Evolutionary conservation across 2,113 vertebrate species (phyloP), one percentile per base, ranked within the genome.

Genomic region (Myotis lucifugus): DNA sequence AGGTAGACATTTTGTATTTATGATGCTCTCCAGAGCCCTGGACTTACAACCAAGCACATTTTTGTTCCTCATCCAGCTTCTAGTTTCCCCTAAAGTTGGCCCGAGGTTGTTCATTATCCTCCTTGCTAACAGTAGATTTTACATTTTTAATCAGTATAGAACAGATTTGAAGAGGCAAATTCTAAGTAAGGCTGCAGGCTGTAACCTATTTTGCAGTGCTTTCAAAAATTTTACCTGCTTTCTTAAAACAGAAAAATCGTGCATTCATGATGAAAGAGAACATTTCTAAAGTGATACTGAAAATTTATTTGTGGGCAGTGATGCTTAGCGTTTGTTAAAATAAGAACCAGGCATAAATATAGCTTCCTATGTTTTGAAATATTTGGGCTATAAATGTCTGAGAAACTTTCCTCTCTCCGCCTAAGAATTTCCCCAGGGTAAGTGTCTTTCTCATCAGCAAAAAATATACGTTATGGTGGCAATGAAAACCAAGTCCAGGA

Each of bases 311-410:
- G 27, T 86, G 81, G 78, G 34, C 81, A 94, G 27, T 42, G 85
- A 25, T 86, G 42, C 85, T 88, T 85, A 70, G 37, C 92, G 61
- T 85, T 96, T 88, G 78, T 94, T 82, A 95, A 94, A 96, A 96
- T 96, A 94, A 83, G 34, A 92, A 82, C 32, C 69, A 73, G 25
- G 73, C 64, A 91, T 95, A 97, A 96, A 94, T 96, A 95, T 96
- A 96, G 91, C 88, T 95, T 95, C 94, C 61, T 94, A 74, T 88
- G 83, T 88, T 94, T 96, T 94, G 56, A 96, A 96, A 91, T 94
- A 90, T 91, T 94, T 91, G 27, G 74, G 46, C 54, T 96, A 94
- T 96, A 96, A 97, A 96, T 96, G 95, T 90, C 94, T 97, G 83
- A 95, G 91, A 96, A 96, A 85, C 19, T 19, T 77, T 91, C 19